Conservation (phyloP, 2,888 invertebrate species). For the Andrena hattorfiana region DNA sequence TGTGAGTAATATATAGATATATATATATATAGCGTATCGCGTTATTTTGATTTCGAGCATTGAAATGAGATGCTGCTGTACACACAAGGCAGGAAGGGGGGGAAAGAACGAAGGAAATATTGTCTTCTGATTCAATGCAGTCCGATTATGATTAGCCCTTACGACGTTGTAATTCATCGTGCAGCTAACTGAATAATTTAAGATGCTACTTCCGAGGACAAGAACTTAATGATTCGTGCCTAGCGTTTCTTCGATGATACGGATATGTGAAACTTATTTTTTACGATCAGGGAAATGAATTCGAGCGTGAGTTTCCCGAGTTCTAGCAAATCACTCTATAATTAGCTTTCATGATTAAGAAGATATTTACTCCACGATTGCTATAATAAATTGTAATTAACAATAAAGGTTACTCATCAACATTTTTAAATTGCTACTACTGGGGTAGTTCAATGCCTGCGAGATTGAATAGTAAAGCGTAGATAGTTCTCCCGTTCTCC, state of each 20-base stretch:
- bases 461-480: not conserved
- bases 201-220: constrained; percentile 26
- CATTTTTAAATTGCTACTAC: constrained; percentile 34
- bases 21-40: constrained; percentile 5
- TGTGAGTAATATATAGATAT: constrained; percentile 19
- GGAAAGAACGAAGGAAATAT: constrained; percentile 21
- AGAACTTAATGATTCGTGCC: constrained; percentile 32
- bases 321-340: constrained; percentile 53
- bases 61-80: constrained; percentile 26
- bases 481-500: no score
- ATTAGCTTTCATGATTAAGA: constrained; percentile 65
- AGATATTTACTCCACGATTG: constrained; percentile 64
- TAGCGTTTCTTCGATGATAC: constrained; percentile 37
- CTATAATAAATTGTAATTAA: constrained; percentile 70
- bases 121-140: constrained; percentile 40
- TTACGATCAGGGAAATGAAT: constrained; percentile 37
- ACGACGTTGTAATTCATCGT: constrained; percentile 26
- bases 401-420: constrained; percentile 67
- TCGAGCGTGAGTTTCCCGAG: constrained; percentile 32
- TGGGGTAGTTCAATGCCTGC: constrained; percentile 8
- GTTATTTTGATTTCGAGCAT: constrained; percentile 26
- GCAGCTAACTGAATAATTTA: constrained; percentile 36
- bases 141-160: constrained; percentile 27
- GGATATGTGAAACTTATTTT: constrained; percentile 42
- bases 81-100: constrained; percentile 3